Base-by-base conservation (phyloP, 2,888 invertebrate species). In the Steromphala cineraria region DNA sequence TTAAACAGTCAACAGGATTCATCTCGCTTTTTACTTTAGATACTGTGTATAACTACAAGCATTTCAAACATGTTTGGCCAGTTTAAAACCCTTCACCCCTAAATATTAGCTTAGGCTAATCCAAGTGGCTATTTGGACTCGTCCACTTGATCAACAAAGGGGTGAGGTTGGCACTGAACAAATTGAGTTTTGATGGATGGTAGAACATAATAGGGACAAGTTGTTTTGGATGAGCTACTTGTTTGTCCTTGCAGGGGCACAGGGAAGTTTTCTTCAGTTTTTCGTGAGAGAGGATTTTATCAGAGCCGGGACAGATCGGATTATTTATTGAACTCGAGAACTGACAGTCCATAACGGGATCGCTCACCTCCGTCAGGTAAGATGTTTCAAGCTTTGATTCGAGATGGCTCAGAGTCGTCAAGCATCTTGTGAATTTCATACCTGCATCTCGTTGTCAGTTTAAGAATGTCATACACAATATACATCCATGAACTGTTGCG, bases 31-130 rank as follows among this genome's bases (percentile, higher is more conserved):
- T 62, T 62, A 62, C 28, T 28, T 62, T 15, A 62, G 62, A 28
- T 62, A 15, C 28, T 24, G 62, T 62, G 62, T 62, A 62, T 17
- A 21, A 62, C 24, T 15, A 62, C 62, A 62, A 62, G 62, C 28
- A 62, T 62, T 62, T 62, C 62, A 62, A 62, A 62, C 62, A 62
- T 15, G 62, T 62, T 62, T 62, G 62, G 62, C 62, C 62, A 62
- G 62, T 62, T 62, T 28, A 15, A 62, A 15, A 62, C 24, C 62
- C 21, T 62, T 28, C 62, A 28, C 28, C 62, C 62, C 62, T 21
- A 62, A 28, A 17, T 28, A 24, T 28, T 62, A 28, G 28, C 24
- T 24, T 62, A 62, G 62, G 28, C 62, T 62, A 24, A 62, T 15
- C 62, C 62, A 62, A 24, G 28, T 62, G 62, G 24, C 28, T 62